Base-by-base conservation (phyloP, 2,113 vertebrate species). In the Sphaerodactylus townsendi region DNA sequence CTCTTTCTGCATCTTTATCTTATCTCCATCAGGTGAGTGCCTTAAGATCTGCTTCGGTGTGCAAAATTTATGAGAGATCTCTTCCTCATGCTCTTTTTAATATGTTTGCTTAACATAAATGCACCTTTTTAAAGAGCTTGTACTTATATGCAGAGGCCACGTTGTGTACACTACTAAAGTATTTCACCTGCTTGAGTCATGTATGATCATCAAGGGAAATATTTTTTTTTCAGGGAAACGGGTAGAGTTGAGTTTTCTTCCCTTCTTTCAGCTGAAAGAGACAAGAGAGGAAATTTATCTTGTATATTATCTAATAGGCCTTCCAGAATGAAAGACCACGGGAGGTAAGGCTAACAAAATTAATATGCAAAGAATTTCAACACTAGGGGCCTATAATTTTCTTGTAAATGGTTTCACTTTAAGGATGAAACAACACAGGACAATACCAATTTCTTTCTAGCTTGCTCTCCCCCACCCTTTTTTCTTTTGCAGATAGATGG, bases 301-400 rank as follows among this genome's bases (percentile, higher is more conserved):
- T 96, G 94, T 96, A 93, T 90, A 96, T 96, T 98, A 98, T 95
- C 95, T 96, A 95, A 97, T 97, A 97, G 97, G 96, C 96, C 96
- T 97, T 97, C 94, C 95, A 96, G 95, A 97, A 97, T 96, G 96
- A 88, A 96, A 97, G 97, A 96, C 97, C 97, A 93, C 97, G 95
- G 98, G 98, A 98, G 97, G 97, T 97, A 98, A 98, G 97, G 97
- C 97, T 98, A 99, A 98, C 98, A 98, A 97, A 98, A 98, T 99
- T 98, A 99, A 98, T 98, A 99, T 99, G 97, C 98, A 98, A 99
- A 99, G 97, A 97, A 97, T 96, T 97, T 97, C 96, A 97, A 94
- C 97, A 97, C 97, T 95, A 94, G 97, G 97, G 97, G 98, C 97
- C 97, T 97, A 96, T 99, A 97, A 99, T 99, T 99, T 98, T 97